Base-by-base conservation (phyloP, 1,140 invertebrate genomes). In the Ectropis grisescens region DNA sequence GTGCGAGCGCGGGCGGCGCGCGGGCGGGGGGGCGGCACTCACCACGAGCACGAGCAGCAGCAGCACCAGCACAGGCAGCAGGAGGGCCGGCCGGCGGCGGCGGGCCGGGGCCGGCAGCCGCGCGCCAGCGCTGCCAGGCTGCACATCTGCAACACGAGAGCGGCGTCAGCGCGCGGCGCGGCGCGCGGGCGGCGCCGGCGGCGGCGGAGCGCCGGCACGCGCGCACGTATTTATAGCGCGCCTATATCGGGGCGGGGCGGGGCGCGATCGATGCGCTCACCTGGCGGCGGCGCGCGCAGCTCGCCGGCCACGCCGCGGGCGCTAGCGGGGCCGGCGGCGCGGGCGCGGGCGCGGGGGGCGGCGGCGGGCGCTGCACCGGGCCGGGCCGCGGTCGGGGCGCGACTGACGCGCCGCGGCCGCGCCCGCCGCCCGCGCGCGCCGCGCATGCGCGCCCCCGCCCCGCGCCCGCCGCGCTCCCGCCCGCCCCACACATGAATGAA, bases 201-300 rank as follows among this genome's bases (percentile, higher is more conserved):
- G 67, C 48, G 52, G 51, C 35, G 65, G 82, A 45, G 70, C 74
- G 36, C 69, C 82, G 70, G 81, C 82, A 60, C 82, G 81, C 66
- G 81, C 82, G 62, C 79, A 83, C 53, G 82, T 83, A 79, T 83
- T 93, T 67, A 94, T 94, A 75, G 93, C 94, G 84, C 94, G 94
- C 53, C 94, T 92, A 26, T 88, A 92, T 95, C 70, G 93, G 93
- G 31, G 92, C 94, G 65, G 92, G 94, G 80, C 87, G 87, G 40
- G 60, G 66, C 36, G 72, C 68, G 23, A 62, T 68, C 37, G 74
- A 67, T 34, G 82, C 76, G 82, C 82, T 49, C 82, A 82, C 58
- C 82, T 59, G 23, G 64, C 68, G 4, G 68, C 67, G 12, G 75
- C 75, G 45, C 58, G 71, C 25, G 70, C 72, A 30, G 85, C 85